Conservation (phyloP, 1,140 invertebrate genomes). For the Leptopilina clavipes region DNA sequence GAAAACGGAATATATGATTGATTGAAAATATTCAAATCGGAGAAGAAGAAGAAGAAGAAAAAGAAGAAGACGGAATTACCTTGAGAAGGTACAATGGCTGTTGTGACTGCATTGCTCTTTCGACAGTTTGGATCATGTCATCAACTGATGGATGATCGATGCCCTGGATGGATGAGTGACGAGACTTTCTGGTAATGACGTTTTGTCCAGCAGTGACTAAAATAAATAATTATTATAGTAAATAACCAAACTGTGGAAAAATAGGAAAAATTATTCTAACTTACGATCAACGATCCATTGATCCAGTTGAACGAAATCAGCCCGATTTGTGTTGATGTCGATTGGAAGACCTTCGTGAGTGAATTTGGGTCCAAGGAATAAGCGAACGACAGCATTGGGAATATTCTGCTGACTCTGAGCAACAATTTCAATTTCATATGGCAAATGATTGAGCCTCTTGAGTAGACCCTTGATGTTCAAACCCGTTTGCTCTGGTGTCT, state of each 20-base stretch:
- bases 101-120: conserved; percentile 71
- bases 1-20: conserved; percentile 44
- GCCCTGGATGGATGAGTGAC: conserved; percentile 78
- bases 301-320: conserved; percentile 81
- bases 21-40: background rate
- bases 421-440: conserved; percentile 77
- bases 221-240: too few relatives aligned
- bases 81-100: conserved; percentile 72
- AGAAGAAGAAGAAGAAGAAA: background rate
- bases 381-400: conserved; percentile 71
- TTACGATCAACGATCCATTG: conserved; percentile 78
- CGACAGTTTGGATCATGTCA: conserved; percentile 75
- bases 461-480: conserved; percentile 64
- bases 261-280: conserved; percentile 44
- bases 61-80: conserved; percentile 53
- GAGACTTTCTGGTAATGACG: conserved; percentile 79
- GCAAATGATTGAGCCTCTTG: conserved; percentile 79
- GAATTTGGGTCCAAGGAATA: conserved; percentile 78
- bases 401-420: conserved; percentile 72
- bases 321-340: conserved; percentile 77
- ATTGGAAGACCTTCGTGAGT: conserved; percentile 75
- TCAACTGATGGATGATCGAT: conserved; percentile 79
- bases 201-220: conserved; percentile 80
- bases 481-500: conserved; percentile 53
- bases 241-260: too few relatives aligned